Conservation (phyloP, 37 sponge, comb jelly and placozoan species). For the Agelas oroides region DNA sequence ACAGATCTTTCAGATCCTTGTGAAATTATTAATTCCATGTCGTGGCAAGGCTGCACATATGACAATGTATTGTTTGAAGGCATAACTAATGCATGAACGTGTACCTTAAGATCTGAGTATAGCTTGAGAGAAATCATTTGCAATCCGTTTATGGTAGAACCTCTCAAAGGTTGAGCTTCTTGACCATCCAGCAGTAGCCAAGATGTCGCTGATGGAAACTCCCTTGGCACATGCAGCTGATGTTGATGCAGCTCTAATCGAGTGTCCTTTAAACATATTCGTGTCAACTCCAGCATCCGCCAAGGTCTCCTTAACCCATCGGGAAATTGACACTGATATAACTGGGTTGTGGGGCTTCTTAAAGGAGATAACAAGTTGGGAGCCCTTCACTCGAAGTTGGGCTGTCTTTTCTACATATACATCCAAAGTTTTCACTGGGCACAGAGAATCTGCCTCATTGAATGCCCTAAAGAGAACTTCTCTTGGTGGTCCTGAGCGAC, state of each 20-base stretch:
- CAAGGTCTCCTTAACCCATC: conserved; percentile 21
- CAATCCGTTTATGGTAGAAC: conserved; percentile 11
- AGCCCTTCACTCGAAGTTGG: not conserved
- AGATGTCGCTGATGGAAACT: conserved; percentile 27
- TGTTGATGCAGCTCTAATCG: conserved; percentile 35
- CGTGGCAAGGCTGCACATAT: too few relatives aligned
- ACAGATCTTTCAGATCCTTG: too few relatives aligned
- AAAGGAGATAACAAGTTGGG: conserved; percentile 31
- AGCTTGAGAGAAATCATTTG: not conserved
- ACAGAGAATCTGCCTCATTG: not conserved
- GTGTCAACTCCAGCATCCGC: conserved; percentile 37
- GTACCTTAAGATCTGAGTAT: too few relatives aligned
- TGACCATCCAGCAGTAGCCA: conserved; percentile 20
- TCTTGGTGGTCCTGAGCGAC: conserved; percentile 15
- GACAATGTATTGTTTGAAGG: too few relatives aligned
- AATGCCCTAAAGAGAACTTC: not conserved
- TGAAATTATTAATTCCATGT: too few relatives aligned
- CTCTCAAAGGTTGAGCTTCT: conserved; percentile 17
- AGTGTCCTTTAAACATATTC: conserved; percentile 31
- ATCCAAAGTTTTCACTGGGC: not conserved
- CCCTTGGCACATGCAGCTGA: conserved; percentile 26
- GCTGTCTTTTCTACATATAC: not conserved
- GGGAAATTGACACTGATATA: not conserved
- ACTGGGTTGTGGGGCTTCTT: conserved; percentile 26
- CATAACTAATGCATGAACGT: too few relatives aligned